A percentile compares a stretch with the other conserved stretches of the same genome.
Evolutionary conservation across 2,888 invertebrate species (phyloP).

Genomic region (Heliconius hortense): DNA sequence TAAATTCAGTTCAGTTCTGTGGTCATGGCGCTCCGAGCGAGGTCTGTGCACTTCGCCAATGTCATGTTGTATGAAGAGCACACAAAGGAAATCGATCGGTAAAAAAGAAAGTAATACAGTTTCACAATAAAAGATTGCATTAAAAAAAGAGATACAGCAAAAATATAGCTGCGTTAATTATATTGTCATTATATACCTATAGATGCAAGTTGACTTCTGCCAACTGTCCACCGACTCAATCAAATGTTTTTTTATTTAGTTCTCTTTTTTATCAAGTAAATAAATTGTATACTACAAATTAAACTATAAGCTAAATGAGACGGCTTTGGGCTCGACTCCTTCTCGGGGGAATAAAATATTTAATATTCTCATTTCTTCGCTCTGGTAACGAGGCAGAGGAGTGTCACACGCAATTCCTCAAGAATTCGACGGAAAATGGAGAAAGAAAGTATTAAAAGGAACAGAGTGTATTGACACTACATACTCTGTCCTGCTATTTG

Average conservation of each 20-base stretch:
- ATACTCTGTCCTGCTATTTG: no score
- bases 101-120: background rate
- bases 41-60: background rate
- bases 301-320: background rate
- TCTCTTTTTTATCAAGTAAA: no score
- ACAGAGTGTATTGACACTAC: no score
- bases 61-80: background rate
- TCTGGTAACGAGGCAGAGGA: no score
- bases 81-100: background rate
- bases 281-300: no score
- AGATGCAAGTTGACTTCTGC: no score
- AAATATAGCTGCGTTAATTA: background rate
- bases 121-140: background rate
- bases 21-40: background rate
- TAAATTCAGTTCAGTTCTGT: constrained; percentile 35
- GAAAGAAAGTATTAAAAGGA: no score
- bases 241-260: no score
- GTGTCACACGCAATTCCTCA: no score
- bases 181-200: no score
- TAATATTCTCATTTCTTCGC: background rate
- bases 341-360: background rate
- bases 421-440: no score
- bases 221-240: no score
- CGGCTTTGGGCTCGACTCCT: background rate
- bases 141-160: background rate